phyloP scores from a whole-genome alignment of 1,140 invertebrate species.

The Rhyacophila brunnea region DNA sequence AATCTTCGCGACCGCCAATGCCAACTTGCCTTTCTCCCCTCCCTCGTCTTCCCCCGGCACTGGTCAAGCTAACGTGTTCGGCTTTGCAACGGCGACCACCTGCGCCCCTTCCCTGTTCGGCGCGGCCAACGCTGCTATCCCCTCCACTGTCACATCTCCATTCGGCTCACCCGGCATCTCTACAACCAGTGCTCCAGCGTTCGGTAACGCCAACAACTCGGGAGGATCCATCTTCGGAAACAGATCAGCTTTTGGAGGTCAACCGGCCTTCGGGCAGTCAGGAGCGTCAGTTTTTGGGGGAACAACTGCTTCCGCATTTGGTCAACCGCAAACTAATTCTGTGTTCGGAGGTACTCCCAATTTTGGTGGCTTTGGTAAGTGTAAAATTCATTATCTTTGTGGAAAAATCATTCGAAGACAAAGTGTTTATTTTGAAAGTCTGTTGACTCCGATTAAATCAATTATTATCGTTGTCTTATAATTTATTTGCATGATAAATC shows the following conservation, averaged over 20 bases:
- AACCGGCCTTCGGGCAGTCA: slow-evolving; percentile 18
- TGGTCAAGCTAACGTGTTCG: slow-evolving; percentile 18
- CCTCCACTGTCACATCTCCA: slow-evolving; percentile 15
- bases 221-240: slow-evolving; percentile 26
- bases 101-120: slow-evolving; percentile 32
- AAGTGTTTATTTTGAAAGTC: too few species aligned
- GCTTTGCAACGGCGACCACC: slow-evolving; percentile 18
- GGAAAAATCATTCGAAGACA: too few species aligned
- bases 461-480: too few species aligned
- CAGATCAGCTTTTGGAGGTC: slow-evolving; percentile 22
- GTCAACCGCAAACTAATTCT: slow-evolving; percentile 17
- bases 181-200: slow-evolving; percentile 13
- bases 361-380: slow-evolving; percentile 27
- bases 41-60: slow-evolving; percentile 4
- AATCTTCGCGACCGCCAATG: slow-evolving; percentile 11
- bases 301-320: slow-evolving; percentile 14
- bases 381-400: slow-evolving; percentile 2
- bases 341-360: slow-evolving; percentile 19
- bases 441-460: too few species aligned
- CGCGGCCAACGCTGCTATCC: slow-evolving; percentile 27
- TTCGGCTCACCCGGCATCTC: slow-evolving; percentile 26
- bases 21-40: slow-evolving; percentile 21
- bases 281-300: slow-evolving; percentile 27
- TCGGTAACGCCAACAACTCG: slow-evolving; percentile 8
- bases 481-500: too few species aligned